Evolutionary conservation across 2,888 invertebrate genomes (phyloP).

Genomic region (Synergus gifuensis): DNA sequence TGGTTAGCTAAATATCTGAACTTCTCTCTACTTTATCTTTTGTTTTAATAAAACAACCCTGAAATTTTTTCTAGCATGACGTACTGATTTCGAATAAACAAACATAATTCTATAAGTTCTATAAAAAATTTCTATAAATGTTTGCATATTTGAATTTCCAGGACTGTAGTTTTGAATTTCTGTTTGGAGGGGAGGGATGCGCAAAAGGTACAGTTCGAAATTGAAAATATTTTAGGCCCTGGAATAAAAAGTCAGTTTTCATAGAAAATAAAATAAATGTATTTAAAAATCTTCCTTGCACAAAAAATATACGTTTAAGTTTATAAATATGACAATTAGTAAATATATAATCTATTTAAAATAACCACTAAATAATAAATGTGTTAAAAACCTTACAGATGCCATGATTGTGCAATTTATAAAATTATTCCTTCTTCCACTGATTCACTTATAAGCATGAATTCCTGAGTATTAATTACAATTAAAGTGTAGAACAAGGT

Average conservation of each 20-base stretch:
- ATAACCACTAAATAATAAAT: neutral
- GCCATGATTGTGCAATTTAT: neutral
- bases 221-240: neutral
- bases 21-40: neutral
- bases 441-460: neutral
- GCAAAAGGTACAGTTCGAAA: neutral
- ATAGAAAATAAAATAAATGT: conserved; percentile 19
- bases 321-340: conserved; percentile 14
- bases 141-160: too few species aligned
- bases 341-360: neutral
- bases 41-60: neutral
- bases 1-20: neutral
- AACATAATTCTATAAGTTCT: too few species aligned
- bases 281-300: conserved; percentile 27
- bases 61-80: too few species aligned
- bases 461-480: conserved; percentile 36
- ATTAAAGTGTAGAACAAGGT: neutral
- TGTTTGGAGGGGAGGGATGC: too few species aligned
- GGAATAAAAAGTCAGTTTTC: neutral
- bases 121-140: too few species aligned
- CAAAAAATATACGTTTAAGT: neutral
- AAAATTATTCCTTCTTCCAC: neutral
- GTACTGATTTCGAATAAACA: too few species aligned
- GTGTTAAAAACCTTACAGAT: neutral
- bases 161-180: too few species aligned